These are phyloP conservation scores for Octodon degus DNA, from an alignment of 2,113 vertebrate species.

Conservation along the genomic window DNA sequence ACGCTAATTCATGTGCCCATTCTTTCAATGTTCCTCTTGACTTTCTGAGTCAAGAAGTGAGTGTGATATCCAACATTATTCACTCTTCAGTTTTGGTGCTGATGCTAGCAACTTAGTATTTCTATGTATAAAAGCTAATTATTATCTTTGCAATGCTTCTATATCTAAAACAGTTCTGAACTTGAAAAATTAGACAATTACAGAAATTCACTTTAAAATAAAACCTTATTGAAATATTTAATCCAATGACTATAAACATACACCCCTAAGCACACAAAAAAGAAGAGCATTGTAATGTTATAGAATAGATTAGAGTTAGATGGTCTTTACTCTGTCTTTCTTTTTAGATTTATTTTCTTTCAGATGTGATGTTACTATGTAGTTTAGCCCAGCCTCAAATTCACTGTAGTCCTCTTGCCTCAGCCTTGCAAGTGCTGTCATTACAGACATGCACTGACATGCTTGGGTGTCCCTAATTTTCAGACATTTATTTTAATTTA, in stretches of 20 bases:
- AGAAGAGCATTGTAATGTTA: no score
- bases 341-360: not conserved
- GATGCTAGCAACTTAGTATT: not conserved
- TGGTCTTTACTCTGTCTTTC: not conserved
- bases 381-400: not conserved
- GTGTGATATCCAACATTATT: not conserved
- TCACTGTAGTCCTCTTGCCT: not conserved
- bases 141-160: not conserved
- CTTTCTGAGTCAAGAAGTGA: not conserved
- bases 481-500: not conserved
- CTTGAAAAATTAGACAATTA: not conserved
- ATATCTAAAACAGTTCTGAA: not conserved
- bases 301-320: not conserved
- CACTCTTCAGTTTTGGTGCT: not conserved
- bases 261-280: not conserved
- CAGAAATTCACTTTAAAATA: not conserved
- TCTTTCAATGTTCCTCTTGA: not conserved
- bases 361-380: not conserved
- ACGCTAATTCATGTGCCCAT: not conserved
- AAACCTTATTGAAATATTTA: not conserved
- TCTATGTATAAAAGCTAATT: not conserved
- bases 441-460: not conserved
- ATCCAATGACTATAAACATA: not conserved
- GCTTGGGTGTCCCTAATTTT: not conserved
- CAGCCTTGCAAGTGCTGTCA: not conserved